phyloP scores from a whole-genome alignment of 2,113 vertebrate species.

The Tyrannus savana region DNA sequence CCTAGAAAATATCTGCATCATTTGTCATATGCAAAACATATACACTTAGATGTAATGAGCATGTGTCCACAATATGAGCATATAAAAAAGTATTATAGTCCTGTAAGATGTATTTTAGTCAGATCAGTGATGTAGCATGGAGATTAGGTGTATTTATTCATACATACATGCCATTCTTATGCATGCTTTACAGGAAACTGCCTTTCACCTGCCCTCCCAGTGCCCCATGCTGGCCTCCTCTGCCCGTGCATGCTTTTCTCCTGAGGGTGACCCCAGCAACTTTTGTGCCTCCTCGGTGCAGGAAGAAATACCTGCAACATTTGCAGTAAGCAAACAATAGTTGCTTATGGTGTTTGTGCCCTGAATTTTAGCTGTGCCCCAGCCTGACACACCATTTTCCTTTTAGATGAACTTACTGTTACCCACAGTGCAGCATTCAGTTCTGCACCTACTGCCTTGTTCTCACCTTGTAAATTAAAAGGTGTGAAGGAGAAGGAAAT shows the following conservation, averaged over 20 bases:
- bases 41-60: neutral
- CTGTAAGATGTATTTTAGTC: neutral
- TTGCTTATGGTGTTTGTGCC: conserved; percentile 30
- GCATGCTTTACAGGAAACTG: neutral
- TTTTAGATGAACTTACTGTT: neutral
- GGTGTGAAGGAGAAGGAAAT: conserved; percentile 13
- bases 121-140: neutral
- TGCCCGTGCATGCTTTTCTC: neutral
- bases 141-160: neutral
- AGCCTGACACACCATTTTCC: neutral
- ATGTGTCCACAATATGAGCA: neutral
- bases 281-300: conserved; percentile 11
- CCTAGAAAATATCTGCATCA: neutral
- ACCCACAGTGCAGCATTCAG: neutral
- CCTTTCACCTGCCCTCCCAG: neutral
- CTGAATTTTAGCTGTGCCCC: conserved; percentile 43
- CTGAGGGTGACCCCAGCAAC: neutral
- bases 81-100: neutral
- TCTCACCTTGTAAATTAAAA: conserved; percentile 46
- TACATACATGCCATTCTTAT: neutral
- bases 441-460: neutral
- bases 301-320: conserved; percentile 34
- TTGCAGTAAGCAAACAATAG: conserved; percentile 34
- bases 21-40: neutral
- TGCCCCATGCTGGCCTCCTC: neutral